A percentile compares a stretch with the other conserved stretches of the same genome.
These are phyloP conservation scores for Rhyacophila evoluta DNA, from an alignment of 2,888 invertebrate genomes.

Conservation along the genomic window DNA sequence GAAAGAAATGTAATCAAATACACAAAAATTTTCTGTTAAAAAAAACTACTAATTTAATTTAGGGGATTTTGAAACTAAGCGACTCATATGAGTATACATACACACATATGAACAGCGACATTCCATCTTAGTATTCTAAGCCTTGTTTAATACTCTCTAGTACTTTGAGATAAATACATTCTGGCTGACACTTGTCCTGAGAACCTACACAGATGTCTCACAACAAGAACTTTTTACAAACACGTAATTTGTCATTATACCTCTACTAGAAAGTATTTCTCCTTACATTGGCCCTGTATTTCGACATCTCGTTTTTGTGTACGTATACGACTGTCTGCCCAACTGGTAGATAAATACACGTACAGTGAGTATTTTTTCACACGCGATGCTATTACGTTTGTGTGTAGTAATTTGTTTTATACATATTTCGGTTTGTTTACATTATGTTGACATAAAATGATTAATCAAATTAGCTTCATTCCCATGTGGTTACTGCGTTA, in stretches of 20 bases:
- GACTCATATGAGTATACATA: not conserved
- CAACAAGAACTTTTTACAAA: conserved; percentile 38
- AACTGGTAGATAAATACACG: not conserved
- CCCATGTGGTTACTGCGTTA: not conserved
- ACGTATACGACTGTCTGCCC: not conserved
- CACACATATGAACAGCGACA: not conserved
- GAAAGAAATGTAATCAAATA: too few relatives aligned
- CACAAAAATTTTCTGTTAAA: too few relatives aligned
- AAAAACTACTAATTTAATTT: too few relatives aligned
- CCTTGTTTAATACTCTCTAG: conserved; percentile 5
- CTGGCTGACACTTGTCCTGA: conserved; percentile 38
- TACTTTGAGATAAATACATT: conserved; percentile 27
- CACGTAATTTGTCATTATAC: conserved; percentile 42
- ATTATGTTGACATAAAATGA: conserved; percentile 20
- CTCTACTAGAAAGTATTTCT: conserved; percentile 33
- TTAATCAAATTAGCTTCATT: not conserved
- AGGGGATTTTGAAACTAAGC: too few relatives aligned
- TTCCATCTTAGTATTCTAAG: conserved; percentile 18
- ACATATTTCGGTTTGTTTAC: conserved; percentile 28
- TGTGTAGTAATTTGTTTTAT: conserved; percentile 11
- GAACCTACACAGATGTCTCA: conserved; percentile 35
- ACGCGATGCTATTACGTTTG: not conserved
- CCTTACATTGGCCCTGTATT: conserved; percentile 17
- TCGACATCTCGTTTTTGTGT: conserved; percentile 32
- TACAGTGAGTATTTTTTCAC: not conserved